These are phyloP conservation scores for Sylvia atricapilla DNA, from an alignment of 2,113 vertebrate species.

Conservation along the genomic window DNA sequence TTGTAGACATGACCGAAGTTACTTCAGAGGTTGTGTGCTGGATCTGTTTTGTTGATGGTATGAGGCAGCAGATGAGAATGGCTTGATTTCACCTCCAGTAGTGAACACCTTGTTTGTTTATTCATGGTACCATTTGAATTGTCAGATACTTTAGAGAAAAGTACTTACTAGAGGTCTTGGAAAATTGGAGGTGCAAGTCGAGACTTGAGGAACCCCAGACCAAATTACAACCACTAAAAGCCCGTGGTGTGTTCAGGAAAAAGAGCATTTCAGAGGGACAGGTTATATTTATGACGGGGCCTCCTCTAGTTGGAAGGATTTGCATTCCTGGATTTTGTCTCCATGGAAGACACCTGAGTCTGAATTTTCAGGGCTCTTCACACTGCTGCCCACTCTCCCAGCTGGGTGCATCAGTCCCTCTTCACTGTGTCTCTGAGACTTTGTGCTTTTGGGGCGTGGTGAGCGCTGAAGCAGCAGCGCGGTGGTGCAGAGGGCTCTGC, in stretches of 20 bases:
- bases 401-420: neutral
- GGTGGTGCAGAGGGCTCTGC: neutral
- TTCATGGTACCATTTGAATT: neutral
- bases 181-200: neutral
- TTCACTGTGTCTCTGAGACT: neutral
- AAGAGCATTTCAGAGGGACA: neutral
- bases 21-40: neutral
- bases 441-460: neutral
- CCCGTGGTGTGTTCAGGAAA: neutral
- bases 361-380: neutral
- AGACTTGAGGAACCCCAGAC: neutral
- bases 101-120: neutral
- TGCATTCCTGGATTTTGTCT: neutral
- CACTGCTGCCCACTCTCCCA: neutral
- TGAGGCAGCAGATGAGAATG: neutral
- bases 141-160: neutral
- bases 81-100: neutral
- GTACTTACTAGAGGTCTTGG: neutral
- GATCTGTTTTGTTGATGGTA: neutral
- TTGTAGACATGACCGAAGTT: neutral
- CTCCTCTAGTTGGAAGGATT: neutral
- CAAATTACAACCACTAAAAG: neutral
- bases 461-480: conserved; percentile 32
- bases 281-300: neutral
- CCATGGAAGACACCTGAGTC: neutral